Evolutionary conservation across 2,888 invertebrate species (phyloP).

Genomic region (Agrotis exclamationis): DNA sequence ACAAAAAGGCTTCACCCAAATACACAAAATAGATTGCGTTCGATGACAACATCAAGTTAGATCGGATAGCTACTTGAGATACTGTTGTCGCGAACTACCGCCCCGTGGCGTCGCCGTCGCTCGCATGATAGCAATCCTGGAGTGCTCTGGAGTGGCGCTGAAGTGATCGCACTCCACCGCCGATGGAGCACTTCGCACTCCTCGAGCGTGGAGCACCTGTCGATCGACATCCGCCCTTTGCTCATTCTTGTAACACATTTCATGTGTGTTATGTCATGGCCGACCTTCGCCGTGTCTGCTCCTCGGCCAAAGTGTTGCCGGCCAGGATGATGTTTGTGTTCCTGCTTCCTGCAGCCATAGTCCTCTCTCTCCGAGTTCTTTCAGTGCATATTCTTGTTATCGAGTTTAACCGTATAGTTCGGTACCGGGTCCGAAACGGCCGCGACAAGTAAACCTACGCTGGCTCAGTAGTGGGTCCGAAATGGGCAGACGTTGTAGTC

Average conservation of each 20-base stretch:
- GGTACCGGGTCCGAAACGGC: too few relatives aligned
- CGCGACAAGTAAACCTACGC: too few relatives aligned
- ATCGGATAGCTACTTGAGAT: neutral
- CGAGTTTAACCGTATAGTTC: too few relatives aligned
- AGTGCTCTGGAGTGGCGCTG: neutral
- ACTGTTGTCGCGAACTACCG: too few relatives aligned
- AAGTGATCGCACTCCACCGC: slow-evolving; percentile 6
- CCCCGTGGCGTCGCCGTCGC: slow-evolving; percentile 4
- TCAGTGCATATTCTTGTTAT: too few relatives aligned
- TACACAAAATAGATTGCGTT: neutral
- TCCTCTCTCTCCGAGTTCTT: too few relatives aligned
- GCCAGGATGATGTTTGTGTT: neutral
- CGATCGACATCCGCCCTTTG: neutral
- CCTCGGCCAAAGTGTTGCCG: too few relatives aligned
- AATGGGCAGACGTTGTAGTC: too few relatives aligned
- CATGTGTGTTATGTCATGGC: too few relatives aligned
- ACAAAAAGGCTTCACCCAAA: neutral
- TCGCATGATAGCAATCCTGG: slow-evolving; percentile 23
- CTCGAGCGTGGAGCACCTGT: neutral
- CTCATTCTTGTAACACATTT: slow-evolving; percentile 1
- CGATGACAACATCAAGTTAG: neutral
- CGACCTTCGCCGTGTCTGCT: neutral
- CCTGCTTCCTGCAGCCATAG: neutral
- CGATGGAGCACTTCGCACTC: neutral
- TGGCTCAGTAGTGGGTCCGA: too few relatives aligned